phyloP scores from a whole-genome alignment of 2,888 invertebrate genomes.

The Brenthis daphne region DNA sequence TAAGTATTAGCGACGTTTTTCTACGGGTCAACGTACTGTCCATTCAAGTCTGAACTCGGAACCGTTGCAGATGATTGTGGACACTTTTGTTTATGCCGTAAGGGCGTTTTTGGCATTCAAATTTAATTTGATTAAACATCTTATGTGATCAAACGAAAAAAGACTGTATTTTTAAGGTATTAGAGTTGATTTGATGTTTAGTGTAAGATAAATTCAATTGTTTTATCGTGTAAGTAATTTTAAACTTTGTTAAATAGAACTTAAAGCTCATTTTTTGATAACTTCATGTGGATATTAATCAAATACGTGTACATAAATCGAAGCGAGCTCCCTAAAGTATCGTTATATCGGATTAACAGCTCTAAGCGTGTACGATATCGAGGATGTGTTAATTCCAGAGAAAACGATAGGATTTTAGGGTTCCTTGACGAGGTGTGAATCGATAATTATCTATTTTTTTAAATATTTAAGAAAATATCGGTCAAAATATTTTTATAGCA shows the following conservation, averaged over 20 bases:
- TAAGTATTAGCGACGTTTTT: slow-evolving; percentile 45
- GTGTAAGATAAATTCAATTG: neutral
- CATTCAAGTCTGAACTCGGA: slow-evolving; percentile 37
- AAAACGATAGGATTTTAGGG: slow-evolving; percentile 46
- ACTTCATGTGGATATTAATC: slow-evolving; percentile 51
- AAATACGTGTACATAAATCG: slow-evolving; percentile 60
- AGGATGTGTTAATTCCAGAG: slow-evolving; percentile 61
- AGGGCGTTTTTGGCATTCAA: slow-evolving; percentile 14
- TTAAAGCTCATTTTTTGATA: slow-evolving; percentile 22
- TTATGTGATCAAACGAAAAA: neutral
- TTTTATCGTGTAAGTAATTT: neutral
- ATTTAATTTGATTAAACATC: slow-evolving; percentile 13
- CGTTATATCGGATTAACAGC: slow-evolving; percentile 63
- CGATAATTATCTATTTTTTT: neutral
- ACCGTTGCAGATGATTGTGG: slow-evolving; percentile 2
- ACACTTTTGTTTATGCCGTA: slow-evolving; percentile 17
- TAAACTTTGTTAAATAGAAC: neutral
- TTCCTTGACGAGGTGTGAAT: slow-evolving; percentile 34
- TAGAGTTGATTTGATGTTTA: slow-evolving; percentile 18
- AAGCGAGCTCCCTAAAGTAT: slow-evolving; percentile 55
- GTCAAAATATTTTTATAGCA: no score
- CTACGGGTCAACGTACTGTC: slow-evolving; percentile 42
- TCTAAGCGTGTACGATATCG: slow-evolving; percentile 55
- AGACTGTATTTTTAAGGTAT: neutral
- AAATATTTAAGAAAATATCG: neutral